These are phyloP conservation scores for Tetragnatha versicolor DNA, from an alignment of 1,140 invertebrate genomes.

Conservation along the genomic window DNA sequence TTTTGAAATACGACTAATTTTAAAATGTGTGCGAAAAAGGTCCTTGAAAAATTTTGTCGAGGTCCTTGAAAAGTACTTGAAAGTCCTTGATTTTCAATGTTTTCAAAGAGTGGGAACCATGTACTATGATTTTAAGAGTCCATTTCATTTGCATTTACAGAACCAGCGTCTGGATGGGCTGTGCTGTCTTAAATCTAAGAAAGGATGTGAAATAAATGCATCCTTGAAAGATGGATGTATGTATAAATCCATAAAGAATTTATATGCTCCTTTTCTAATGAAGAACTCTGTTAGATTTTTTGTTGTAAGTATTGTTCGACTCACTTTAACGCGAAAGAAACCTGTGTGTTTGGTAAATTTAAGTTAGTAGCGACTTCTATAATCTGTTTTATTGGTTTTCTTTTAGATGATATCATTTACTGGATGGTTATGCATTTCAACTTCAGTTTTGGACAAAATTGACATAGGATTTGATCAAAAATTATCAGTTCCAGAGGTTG, in stretches of 20 bases:
- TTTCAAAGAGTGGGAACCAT: too few relatives aligned
- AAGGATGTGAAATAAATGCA: constrained; percentile 32
- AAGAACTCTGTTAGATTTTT: constrained; percentile 57
- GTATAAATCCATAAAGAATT: constrained; percentile 83
- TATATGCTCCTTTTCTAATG: constrained; percentile 87
- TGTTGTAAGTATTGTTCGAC: constrained; percentile 62
- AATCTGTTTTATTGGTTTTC: background rate
- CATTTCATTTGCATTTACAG: constrained; percentile 63
- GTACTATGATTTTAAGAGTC: too few relatives aligned
- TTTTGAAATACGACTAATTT: too few relatives aligned
- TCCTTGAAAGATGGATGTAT: constrained; percentile 75
- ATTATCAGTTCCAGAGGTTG: constrained; percentile 73
- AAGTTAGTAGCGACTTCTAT: too few relatives aligned
- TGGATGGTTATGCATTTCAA: constrained; percentile 65
- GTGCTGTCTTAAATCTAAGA: constrained; percentile 74
- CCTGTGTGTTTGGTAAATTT: background rate
- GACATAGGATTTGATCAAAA: constrained; percentile 69
- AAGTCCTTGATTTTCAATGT: too few relatives aligned
- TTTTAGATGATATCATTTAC: constrained; percentile 54
- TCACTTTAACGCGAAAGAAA: background rate
- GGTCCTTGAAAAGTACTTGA: too few relatives aligned
- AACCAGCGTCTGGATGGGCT: constrained; percentile 75
- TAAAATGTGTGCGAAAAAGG: too few relatives aligned
- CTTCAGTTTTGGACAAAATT: constrained; percentile 65
- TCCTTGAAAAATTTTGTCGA: too few relatives aligned